Base-by-base conservation (phyloP, 2,888 invertebrate genomes). In the Cheilosia vernalis region DNA sequence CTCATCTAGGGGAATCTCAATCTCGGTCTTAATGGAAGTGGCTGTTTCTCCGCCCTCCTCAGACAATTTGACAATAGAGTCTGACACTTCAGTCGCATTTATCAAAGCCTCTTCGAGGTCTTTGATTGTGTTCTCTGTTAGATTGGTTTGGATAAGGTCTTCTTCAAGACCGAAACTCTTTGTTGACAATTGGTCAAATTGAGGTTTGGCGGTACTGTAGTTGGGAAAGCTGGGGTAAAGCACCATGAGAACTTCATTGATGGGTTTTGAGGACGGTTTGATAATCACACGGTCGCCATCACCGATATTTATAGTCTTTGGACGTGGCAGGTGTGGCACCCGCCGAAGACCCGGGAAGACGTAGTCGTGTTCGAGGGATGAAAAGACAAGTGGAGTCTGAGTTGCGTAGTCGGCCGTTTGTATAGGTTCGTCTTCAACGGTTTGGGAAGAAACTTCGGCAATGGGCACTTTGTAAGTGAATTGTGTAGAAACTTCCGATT, bases 161-260 rank as follows among this genome's bases (percentile, higher is more conserved):
- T 67, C 44, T 9, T 80, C 76, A 17, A 83, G 56, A n/a, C 73
- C 83, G 17, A 78, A 83, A 9, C 17, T 37, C 2, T 63, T 70
- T 30, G 40, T 1, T 4, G 27, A n/a, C 2, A 37, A 10, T 21
- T 21, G 21, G n/a, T 19, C 37, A 9, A 61, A 44, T 6, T 64
- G 51, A 0, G 64, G 40, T 13, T 66, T 76, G 2, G n/a, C 13
- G 3, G 2, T 30, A 13, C 72, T 72, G n/a, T 81, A 58, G 17
- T 53, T 81, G n/a, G 61, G 80, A 17, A 77, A 21, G 4, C 56
- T 51, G 1, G 85, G 85, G 17, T 85, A 85, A 4, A 85, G 76
- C 10, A 85, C 27, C 85, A 85, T 85, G 1, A 85, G 72, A 2
- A 85, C 47, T 21, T 85, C 85, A 21, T 85, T 85, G 47, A 85